Base-by-base conservation (phyloP, 2,888 invertebrate species). In the Kuschelorhynchus macadamiae region DNA sequence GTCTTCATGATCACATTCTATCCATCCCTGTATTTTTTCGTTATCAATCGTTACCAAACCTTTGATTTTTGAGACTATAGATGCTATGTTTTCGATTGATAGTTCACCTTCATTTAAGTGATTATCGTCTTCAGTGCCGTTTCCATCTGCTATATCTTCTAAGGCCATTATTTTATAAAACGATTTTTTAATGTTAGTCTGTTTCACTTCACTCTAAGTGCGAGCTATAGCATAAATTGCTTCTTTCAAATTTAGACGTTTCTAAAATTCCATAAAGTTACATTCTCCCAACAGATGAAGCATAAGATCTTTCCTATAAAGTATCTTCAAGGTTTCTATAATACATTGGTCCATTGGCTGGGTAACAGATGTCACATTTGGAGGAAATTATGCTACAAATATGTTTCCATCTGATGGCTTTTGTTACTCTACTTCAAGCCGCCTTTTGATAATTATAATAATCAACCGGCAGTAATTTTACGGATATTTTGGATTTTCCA, bases 281-380 rank as follows among this genome's bases (percentile, higher is more conserved):
- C 42, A 47, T 67, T 70, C 55, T 53, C 42, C 67, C 60, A 64
- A 71, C 18, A 68, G 33, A 44, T 44, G 44, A 4, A 44, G 39
- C 39, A 39, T 39, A 9, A 39, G 39, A 16, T 44, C 18, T 44
- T 52, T 67, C 50, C 60, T 21, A 11, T 50, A 50, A 30, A 30
- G 50, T 16, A 7, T 50, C 52, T 67, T 41, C 52, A 67, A 64
- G 32, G 65, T 72, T 17, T 71, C 64, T 50, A 67, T 71, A 50
- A 67, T 60, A 49, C 64, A 67, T 67, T 63, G 67, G 41, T 71
- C 61, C 57, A 60, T 67, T 56, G 64, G 42, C 67, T 63, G 57
- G 56, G 61, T 60, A 66, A 71, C 52, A 49, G 64, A 50, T 30
- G 47, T 47, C 25, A 17, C 47, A n/a, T 66, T 71, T 11, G 50